Evolutionary conservation across 2,797 vertebrate species (phyloP), one percentile per base, ranked within the genome.

Genomic region (Mormyrops boulengeri): DNA sequence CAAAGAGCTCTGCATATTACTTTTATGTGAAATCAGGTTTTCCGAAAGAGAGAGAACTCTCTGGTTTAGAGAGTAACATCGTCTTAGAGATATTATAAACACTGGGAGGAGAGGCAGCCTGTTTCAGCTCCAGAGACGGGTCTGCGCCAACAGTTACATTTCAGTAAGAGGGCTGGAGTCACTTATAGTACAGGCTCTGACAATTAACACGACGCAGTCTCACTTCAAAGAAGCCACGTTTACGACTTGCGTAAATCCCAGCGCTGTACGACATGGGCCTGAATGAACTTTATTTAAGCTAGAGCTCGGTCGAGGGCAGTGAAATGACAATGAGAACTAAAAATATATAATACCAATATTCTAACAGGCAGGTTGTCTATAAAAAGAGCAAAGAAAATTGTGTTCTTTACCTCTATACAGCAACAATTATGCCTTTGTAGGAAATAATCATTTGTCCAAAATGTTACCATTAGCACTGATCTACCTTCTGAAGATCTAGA

Each of bases 51-150:
- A 50, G 82, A 47, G n/a, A 47, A 47, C 9, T 50, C 52, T 26
- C 30, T 0, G 34, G 30, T 84, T 53, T 44, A 8, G 4, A 14
- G 30, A 73, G 47, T 49, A 17, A 14, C 44, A 69, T 85, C 14
- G 88, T 86, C 88, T n/a, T 5, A 12, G 85, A 62, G 80, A 41
- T 86, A 88, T 47, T 88, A 62, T 88, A 91, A 91, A 90, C 91
- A 90, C n/a, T 1, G 41, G 55, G 86, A 80, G 77, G 38, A 44
- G 90, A 90, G 62, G 86, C 87, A 69, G 85, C 49, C 89, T 89
- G 73, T 80, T 26, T 6, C 0, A 1, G 44, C 55, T 86, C 82
- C 44, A 84, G 62, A 41, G 57, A 12, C 34, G 5, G 7, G 49
- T 26, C 41, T 11, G 30, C 69, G 89, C 89, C 82, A 69, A 60